Conservation (phyloP, 2,113 vertebrate species). For the Okapia johnstoni region DNA sequence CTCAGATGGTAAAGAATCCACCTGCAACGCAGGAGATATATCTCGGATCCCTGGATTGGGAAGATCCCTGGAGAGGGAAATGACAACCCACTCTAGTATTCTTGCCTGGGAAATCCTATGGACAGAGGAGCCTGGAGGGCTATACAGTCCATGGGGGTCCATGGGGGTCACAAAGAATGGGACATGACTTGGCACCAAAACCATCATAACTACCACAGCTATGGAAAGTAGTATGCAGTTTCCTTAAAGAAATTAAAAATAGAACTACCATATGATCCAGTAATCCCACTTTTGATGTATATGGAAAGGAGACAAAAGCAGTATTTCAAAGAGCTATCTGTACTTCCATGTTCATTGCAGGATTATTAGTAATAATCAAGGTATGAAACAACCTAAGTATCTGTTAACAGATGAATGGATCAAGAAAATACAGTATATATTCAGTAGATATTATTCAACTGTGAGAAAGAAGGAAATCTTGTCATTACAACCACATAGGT, state of each 20-base stretch:
- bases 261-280: not conserved
- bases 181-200: not conserved
- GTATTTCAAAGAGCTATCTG: not conserved
- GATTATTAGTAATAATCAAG: not conserved
- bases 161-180: not conserved
- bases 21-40: not conserved
- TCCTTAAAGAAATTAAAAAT: not conserved
- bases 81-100: not conserved
- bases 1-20: not conserved
- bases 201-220: not conserved
- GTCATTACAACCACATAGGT: not conserved
- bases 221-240: not conserved
- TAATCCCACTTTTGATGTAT: not conserved
- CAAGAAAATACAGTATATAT: not conserved
- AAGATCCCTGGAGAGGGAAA: not conserved
- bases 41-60: not conserved
- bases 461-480: not conserved
- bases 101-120: not conserved
- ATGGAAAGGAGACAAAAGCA: not conserved
- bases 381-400: not conserved
- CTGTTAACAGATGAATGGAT: not conserved
- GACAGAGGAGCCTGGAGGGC: not conserved
- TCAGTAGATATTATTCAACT: not conserved
- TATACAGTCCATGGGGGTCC: not conserved
- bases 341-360: not conserved